Base-by-base conservation (phyloP, 2,797 vertebrate species). In the Phrynocephalus vlangalii region DNA sequence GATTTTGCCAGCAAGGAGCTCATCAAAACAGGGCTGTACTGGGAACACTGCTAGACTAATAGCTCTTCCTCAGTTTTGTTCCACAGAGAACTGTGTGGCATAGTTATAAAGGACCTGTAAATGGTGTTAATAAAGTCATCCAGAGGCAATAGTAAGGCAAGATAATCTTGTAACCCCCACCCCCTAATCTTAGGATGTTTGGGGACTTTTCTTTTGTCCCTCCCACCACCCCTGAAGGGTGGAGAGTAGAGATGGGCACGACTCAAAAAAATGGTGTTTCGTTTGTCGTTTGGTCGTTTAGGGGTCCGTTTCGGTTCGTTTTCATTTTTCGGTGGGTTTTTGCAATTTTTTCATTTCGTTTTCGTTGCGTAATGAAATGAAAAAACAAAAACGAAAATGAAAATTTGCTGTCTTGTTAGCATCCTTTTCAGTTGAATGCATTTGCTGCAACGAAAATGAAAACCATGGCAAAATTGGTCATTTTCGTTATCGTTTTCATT, bases 101-200 rank as follows among this genome's bases (percentile, higher is more conserved):
- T 6, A 0, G 83, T 94, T 96, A 92, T 91, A 93, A 89, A 82
- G 79, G 91, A 87, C 90, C 91, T 86, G 85, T 95, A 94, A 96
- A 96, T 89, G 91, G 90, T 90, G 91, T 95, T 93, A 93, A 93
- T 89, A 91, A 94, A 6, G 87, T 93, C 95, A 94, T 95, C 44
- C 86, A 87, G 96, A 94, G 91, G 89, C 90, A 92, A 94, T 91
- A 79, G 79, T 52, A 0, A 13, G 83, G 89, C 93, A 92, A 92
- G 92, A 93, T 66, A 82, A 88, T 66, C 92, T 93, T 93, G 92
- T 91, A 95, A 96, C 96, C 93, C 9, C 2, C 76, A 50, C n/a
- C 2, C 76, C 63, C n/a, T 68, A 93, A 83, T 88, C 86, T 88
- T 16, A n/a, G 73, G 56, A 48, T 82, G 83, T n/a, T 48, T 56